Percentiles rank a stretch among this genome's conserved stretches.
These are phyloP conservation scores for Xiphophorus hellerii DNA, from an alignment of 2,113 vertebrate genomes.

Conservation along the genomic window DNA sequence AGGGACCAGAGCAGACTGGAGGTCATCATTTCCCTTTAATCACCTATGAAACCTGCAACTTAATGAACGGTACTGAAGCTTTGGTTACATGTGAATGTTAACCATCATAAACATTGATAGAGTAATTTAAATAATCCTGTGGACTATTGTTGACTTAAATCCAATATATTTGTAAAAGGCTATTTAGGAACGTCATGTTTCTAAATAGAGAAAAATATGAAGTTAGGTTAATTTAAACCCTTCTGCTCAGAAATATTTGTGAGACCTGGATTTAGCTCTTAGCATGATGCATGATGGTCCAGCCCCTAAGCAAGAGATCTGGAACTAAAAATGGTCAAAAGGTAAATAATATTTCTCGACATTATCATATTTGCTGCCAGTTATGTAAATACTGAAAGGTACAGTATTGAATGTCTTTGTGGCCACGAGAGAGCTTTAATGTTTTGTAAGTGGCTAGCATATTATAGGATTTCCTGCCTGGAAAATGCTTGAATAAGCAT, in stretches of 20 bases:
- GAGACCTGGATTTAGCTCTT: too few species aligned
- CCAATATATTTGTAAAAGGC: background rate
- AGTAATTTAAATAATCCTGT: background rate
- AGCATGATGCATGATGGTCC: too few species aligned
- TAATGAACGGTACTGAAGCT: conserved; percentile 5
- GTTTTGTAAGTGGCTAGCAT: too few species aligned
- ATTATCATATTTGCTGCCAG: background rate
- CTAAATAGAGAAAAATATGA: background rate
- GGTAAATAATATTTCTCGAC: background rate
- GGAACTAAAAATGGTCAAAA: background rate
- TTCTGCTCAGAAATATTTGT: background rate
- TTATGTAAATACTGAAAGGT: background rate
- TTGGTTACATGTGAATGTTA: background rate
- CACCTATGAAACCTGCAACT: conserved; percentile 17
- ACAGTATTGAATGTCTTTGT: background rate
- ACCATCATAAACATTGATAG: background rate
- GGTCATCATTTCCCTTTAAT: conserved; percentile 33
- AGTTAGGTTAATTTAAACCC: background rate
- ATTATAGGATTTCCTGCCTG: too few species aligned
- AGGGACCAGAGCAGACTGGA: conserved; percentile 32
- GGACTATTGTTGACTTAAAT: background rate
- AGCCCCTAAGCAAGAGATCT: background rate
- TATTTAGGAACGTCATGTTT: background rate
- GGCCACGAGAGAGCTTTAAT: background rate
- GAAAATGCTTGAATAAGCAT: background rate